Percentiles rank a stretch among this genome's conserved stretches.
phyloP scores from a whole-genome alignment of 2,888 invertebrate species.

The Eutolmus rufibarbis region DNA sequence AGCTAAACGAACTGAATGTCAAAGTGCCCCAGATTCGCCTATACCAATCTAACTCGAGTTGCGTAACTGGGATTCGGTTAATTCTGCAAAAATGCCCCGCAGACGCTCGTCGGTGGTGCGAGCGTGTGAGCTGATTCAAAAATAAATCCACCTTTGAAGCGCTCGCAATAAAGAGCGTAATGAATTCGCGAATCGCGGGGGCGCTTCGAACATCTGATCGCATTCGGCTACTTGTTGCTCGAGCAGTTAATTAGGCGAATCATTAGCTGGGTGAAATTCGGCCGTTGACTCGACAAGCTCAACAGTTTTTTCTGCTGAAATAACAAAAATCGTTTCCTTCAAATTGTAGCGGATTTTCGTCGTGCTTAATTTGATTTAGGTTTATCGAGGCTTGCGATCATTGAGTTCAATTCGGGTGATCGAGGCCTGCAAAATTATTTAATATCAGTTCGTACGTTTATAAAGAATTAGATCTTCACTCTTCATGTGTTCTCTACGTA shows the following conservation, averaged over 20 bases:
- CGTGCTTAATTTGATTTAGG: not conserved
- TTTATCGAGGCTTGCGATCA: not conserved
- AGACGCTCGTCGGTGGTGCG: not conserved
- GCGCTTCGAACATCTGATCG: not conserved
- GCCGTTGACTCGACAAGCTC: constrained; percentile 3
- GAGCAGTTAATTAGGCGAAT: not conserved
- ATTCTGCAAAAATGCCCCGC: not conserved
- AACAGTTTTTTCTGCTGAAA: not conserved
- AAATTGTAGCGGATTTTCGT: not conserved
- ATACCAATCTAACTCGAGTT: not conserved
- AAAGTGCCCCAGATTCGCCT: constrained; percentile 5
- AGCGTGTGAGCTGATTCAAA: not conserved
- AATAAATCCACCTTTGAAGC: not conserved
- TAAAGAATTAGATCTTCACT: not conserved
- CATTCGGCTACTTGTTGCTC: constrained; percentile 11
- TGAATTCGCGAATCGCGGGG: not conserved
- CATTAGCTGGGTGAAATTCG: constrained; percentile 3
- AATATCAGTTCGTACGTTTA: not conserved
- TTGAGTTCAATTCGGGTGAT: not conserved
- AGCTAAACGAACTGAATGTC: constrained; percentile 31
- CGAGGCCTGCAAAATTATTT: not conserved
- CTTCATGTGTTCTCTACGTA: too few species aligned
- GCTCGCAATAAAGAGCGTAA: not conserved
- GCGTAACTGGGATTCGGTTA: constrained; percentile 23
- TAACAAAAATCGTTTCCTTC: not conserved